Base-by-base conservation (phyloP, 2,888 invertebrate genomes). In the Himalopsyche tibetana region DNA sequence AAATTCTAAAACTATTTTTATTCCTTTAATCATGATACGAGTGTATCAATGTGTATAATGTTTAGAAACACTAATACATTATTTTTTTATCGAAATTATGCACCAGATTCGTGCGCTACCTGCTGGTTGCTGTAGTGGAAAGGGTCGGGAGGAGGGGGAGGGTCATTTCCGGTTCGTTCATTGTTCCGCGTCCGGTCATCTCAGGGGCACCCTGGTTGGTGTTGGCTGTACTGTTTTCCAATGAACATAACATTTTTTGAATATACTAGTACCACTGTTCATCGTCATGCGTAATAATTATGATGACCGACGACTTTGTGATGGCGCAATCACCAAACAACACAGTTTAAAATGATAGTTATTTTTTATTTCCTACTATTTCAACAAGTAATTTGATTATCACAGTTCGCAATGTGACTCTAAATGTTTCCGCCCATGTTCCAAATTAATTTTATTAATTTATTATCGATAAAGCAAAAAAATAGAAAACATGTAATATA, bases 151-250 rank as follows among this genome's bases (percentile, higher is more conserved):
- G 19, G 40, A 69, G 38, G 69, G 80, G 82, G 81, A 83, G 56
- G 82, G 40, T 74, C 82, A 79, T 55, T 56, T 86, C 86, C 86
- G 86, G 86, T 84, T 63, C 69, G 38, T 45, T 36, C 84, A 84
- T 86, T 86, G 86, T 86, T 74, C 84, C 63, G 55, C 82, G 82
- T 86, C 86, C 86, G 84, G 82, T 86, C 74, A 80, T 55, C 83
- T 63, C 85, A 69, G 38, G 86, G 81, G 45, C 80, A 51, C 86
- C 63, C 19, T 38, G 83, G 86, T 83, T 81, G 74, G 63, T 81
- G 86, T 83, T 81, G 86, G 86, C 81, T 83, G 86, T 36, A 74
- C 36, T 74, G 36, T 74, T 74, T 74, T 74, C 12, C 36, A 63
- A 74, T 38, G 74, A 36, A 36, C 36, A 36, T 38, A 74, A 36